Percentiles rank a stretch among this genome's conserved stretches.
Evolutionary conservation across 2,797 vertebrate species (phyloP).

Genomic region (Macropodus opercularis): DNA sequence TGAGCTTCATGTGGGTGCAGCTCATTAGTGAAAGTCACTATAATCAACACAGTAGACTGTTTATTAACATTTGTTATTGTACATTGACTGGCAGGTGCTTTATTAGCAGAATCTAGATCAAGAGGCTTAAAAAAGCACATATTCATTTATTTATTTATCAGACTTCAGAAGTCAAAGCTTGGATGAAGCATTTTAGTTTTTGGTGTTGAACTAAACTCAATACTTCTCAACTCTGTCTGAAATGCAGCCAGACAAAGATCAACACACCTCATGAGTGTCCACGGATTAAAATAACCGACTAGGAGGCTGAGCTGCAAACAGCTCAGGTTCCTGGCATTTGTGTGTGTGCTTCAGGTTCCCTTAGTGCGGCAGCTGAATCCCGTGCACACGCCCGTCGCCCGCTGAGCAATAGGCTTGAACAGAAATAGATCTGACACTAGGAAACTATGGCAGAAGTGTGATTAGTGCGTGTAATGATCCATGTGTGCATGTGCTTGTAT

Average conservation of each 20-base stretch:
- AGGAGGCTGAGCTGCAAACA: slow-evolving; percentile 14
- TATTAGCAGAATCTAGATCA: neutral
- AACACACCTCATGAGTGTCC: slow-evolving; percentile 10
- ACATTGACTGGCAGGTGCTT: slow-evolving; percentile 7
- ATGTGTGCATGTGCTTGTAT: slow-evolving; percentile 1
- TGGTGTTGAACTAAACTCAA: too few species aligned
- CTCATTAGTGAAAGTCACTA: slow-evolving; percentile 17
- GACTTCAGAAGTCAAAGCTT: too few species aligned
- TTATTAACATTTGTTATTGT: neutral
- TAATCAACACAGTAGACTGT: neutral
- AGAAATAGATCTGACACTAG: slow-evolving; percentile 47
- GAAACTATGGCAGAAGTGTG: slow-evolving; percentile 19
- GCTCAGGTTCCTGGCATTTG: slow-evolving; percentile 45
- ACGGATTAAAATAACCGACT: slow-evolving; percentile 43
- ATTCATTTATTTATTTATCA: too few species aligned
- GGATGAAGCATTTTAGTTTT: too few species aligned
- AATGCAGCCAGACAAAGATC: slow-evolving; percentile 34
- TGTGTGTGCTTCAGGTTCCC: slow-evolving; percentile 18
- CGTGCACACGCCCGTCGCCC: slow-evolving; percentile 38
- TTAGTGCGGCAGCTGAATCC: slow-evolving; percentile 49
- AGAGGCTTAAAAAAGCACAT: slow-evolving; percentile 1
- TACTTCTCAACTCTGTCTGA: too few species aligned
- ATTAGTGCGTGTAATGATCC: slow-evolving; percentile 12
- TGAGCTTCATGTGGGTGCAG: neutral
- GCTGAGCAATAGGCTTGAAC: slow-evolving; percentile 19